A percentile compares a stretch with the other conserved stretches of the same genome.
phyloP scores from a whole-genome alignment of 1,140 invertebrate genomes.

The Episyrphus balteatus region DNA sequence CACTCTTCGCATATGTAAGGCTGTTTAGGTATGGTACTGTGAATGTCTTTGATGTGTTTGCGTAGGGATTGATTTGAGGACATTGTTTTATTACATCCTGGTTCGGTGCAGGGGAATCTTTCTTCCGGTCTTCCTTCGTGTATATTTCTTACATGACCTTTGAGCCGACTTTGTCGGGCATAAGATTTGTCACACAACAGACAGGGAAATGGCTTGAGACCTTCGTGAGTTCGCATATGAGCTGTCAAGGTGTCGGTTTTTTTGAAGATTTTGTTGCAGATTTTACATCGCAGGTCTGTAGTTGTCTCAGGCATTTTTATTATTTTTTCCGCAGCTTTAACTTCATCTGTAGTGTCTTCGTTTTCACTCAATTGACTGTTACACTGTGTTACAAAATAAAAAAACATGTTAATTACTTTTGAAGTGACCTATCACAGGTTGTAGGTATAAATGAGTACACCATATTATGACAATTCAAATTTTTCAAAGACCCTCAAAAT shows the following conservation, averaged over 20 bases:
- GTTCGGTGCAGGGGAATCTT: constrained; percentile 21
- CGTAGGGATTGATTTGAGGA: constrained; percentile 27
- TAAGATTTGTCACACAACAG: constrained; percentile 29
- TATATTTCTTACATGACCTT: constrained; percentile 28
- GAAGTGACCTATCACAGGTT: no score
- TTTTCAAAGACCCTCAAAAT: no score
- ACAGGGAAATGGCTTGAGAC: constrained; percentile 28
- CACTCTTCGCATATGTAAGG: constrained; percentile 29
- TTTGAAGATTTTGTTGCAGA: constrained; percentile 33
- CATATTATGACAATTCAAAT: no score
- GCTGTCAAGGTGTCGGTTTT: constrained; percentile 29
- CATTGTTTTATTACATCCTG: constrained; percentile 28
- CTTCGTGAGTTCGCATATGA: constrained; percentile 33
- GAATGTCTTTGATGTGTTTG: constrained; percentile 30
- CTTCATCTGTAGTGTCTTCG: no score
- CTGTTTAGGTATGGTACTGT: constrained; percentile 25
- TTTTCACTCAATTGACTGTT: constrained; percentile 18
- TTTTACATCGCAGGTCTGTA: constrained; percentile 20
- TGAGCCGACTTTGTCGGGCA: constrained; percentile 26
- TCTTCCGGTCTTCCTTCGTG: constrained; percentile 23
- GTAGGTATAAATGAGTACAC: no score
- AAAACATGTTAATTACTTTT: no score
- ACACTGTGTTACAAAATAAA: no score
- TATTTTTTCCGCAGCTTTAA: no score
- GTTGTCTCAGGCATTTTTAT: no score